Conservation (phyloP, 2,113 vertebrate species). For the Vulpes lagopus region DNA sequence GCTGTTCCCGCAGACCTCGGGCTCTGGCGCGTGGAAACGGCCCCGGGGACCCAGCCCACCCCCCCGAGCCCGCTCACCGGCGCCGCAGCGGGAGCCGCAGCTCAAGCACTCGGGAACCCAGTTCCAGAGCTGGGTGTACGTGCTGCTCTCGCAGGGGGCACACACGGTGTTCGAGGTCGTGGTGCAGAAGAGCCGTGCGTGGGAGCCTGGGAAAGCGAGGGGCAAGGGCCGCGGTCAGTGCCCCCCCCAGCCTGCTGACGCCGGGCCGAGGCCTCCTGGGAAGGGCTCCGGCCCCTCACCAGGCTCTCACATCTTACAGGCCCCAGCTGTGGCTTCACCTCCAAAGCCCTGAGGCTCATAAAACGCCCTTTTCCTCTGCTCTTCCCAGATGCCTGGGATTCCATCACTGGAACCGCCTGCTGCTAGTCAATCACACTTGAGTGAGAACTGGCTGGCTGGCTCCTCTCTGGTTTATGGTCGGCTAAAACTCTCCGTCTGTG, state of each 20-base stretch:
- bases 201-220: conserved; percentile 69
- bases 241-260: not conserved
- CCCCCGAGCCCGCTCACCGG: conserved; percentile 57
- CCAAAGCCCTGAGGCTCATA: not conserved
- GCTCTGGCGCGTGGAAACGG: too few species aligned
- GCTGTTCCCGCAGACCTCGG: too few species aligned
- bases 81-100: conserved; percentile 80
- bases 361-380: not conserved
- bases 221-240: not conserved
- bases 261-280: not conserved
- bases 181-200: conserved; percentile 59
- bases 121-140: conserved; percentile 82
- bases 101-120: conserved; percentile 76
- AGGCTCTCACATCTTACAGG: not conserved
- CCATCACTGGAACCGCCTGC: not conserved
- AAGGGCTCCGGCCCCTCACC: not conserved
- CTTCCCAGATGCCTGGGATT: not conserved
- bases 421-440: not conserved
- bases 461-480: not conserved
- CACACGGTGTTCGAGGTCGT: conserved; percentile 74
- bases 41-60: not conserved
- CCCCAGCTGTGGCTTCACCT: not conserved
- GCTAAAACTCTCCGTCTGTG: not conserved
- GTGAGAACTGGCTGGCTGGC: not conserved
- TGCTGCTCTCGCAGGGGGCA: conserved; percentile 73